Evolutionary conservation across 2,888 invertebrate species (phyloP).

Genomic region (Pammene fasciana): DNA sequence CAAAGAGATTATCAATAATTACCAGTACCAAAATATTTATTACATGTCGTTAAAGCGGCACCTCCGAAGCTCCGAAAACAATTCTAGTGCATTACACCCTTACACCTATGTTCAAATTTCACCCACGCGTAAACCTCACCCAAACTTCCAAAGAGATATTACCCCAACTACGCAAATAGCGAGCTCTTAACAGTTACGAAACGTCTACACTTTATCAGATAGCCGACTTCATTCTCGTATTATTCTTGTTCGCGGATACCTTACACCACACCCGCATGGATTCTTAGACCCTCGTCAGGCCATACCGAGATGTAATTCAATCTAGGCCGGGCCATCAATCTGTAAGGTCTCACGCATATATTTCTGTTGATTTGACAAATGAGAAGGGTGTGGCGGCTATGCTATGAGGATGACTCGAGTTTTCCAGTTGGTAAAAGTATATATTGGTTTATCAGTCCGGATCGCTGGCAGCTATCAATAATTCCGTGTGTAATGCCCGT

Average conservation of each 20-base stretch:
- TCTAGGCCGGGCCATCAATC: conserved; percentile 82
- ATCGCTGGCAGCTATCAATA: conserved; percentile 47
- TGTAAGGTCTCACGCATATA: conserved; percentile 82
- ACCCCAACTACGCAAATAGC: conserved; percentile 32
- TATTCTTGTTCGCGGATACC: conserved; percentile 67
- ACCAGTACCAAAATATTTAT: too few species aligned
- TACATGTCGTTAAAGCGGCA: too few species aligned
- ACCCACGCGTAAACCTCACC: neutral
- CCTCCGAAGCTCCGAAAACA: too few species aligned
- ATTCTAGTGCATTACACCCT: neutral
- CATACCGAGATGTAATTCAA: conserved; percentile 81
- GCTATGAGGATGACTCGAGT: conserved; percentile 62
- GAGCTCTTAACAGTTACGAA: conserved; percentile 45
- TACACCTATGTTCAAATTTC: neutral
- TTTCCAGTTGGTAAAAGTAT: conserved; percentile 58
- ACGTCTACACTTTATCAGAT: conserved; percentile 57
- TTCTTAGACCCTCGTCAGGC: conserved; percentile 80
- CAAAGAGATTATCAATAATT: too few species aligned
- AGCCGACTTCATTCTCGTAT: conserved; percentile 69
- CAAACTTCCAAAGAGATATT: conserved; percentile 19
- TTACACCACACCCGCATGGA: conserved; percentile 68
- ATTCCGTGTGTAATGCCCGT: conserved; percentile 41
- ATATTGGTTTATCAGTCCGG: conserved; percentile 55
- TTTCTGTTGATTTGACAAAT: conserved; percentile 84
- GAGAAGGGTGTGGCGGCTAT: conserved; percentile 76